Conservation (phyloP, 2,797 vertebrate genomes). For the Schizopygopsis malacanthus region DNA sequence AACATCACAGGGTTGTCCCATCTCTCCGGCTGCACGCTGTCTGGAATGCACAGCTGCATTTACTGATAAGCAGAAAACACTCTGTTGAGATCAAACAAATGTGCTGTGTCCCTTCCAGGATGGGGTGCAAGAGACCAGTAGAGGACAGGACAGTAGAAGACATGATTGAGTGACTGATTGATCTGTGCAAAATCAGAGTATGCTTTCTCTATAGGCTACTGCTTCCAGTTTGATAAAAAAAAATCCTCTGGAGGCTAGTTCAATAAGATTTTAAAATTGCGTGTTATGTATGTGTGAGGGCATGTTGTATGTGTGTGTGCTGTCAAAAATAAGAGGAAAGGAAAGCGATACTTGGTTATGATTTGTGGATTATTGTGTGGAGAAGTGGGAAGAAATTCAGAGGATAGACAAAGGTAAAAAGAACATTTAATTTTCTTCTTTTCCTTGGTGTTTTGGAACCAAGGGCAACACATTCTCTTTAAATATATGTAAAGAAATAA, state of each 20-base stretch:
- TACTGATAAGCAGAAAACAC: constrained; percentile 68
- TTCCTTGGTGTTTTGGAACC: neutral
- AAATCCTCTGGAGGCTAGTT: neutral
- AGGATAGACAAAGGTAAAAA: neutral
- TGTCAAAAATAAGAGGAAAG: constrained; percentile 2
- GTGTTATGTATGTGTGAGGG: neutral
- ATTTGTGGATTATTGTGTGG: neutral
- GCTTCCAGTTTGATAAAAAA: constrained; percentile 11
- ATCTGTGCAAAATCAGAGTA: constrained; percentile 44
- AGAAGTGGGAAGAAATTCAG: neutral
- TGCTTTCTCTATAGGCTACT: constrained; percentile 9
- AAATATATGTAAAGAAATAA: constrained; percentile 9
- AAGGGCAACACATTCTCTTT: neutral
- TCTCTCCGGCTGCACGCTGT: constrained; percentile 52
- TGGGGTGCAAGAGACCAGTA: constrained; percentile 41
- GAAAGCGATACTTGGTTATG: constrained; percentile 3
- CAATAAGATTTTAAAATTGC: constrained; percentile 21
- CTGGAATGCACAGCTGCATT: constrained; percentile 70
- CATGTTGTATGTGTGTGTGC: neutral
- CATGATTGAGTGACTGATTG: constrained; percentile 45
- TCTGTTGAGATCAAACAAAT: constrained; percentile 53
- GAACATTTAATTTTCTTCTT: neutral
- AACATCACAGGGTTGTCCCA: constrained; percentile 53
- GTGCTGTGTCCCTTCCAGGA: constrained; percentile 44
- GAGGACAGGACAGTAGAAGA: constrained; percentile 42